Evolutionary conservation across 2,888 invertebrate species (phyloP).

Genomic region (Chironomus tentans): DNA sequence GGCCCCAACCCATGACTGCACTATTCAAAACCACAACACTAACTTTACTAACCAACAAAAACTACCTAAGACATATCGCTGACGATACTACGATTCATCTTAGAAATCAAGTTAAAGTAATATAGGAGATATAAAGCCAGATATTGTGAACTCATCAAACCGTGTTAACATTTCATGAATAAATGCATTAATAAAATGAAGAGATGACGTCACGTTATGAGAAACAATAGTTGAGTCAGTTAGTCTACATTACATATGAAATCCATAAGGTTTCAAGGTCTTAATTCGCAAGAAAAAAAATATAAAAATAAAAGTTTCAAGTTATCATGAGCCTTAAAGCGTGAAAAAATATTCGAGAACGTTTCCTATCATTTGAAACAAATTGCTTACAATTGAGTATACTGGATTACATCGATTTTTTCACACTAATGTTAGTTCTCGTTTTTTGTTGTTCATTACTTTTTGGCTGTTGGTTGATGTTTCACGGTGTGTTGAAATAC

Average conservation of each 20-base stretch:
- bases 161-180: slow-evolving; percentile 20
- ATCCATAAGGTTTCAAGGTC: slow-evolving; percentile 6
- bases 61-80: too few species aligned
- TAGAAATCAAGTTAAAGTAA: too few species aligned
- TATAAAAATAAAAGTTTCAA: background rate
- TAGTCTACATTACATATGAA: background rate
- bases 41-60: too few species aligned
- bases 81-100: too few species aligned
- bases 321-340: background rate
- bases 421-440: background rate
- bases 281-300: background rate
- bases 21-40: too few species aligned
- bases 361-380: slow-evolving; percentile 6
- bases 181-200: slow-evolving; percentile 18
- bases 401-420: slow-evolving; percentile 25
- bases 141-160: slow-evolving; percentile 3
- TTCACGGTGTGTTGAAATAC: background rate
- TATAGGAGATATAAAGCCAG: background rate
- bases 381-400: slow-evolving; percentile 8
- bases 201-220: background rate
- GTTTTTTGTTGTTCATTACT: background rate
- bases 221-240: background rate
- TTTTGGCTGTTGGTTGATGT: background rate
- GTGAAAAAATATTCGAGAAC: slow-evolving; percentile 1
- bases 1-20: too few species aligned